Evolutionary conservation across 2,888 invertebrate genomes (phyloP).

Genomic region (Camptogramma bilineatum): DNA sequence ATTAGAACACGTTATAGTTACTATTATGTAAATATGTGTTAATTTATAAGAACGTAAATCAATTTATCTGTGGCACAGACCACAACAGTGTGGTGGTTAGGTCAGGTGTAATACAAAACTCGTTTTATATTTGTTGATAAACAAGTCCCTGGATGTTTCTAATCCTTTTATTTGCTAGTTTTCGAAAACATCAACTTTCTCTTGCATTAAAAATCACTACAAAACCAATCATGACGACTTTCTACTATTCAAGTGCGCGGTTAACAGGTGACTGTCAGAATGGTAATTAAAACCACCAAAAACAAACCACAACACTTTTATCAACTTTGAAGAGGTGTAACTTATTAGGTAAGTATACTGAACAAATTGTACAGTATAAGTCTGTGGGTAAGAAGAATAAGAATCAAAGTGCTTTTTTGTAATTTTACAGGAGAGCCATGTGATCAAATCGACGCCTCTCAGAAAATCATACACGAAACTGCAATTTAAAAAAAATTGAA

Average conservation of each 20-base stretch:
- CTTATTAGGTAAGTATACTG: neutral
- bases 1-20: too few relatives aligned
- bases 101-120: neutral
- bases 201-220: neutral
- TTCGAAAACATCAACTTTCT: neutral
- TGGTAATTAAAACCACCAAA: neutral
- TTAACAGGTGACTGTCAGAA: neutral
- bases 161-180: conserved; percentile 10
- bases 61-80: neutral
- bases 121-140: neutral
- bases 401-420: too few relatives aligned
- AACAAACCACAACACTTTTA: neutral
- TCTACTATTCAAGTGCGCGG: neutral
- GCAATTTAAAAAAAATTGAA: too few relatives aligned
- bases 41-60: too few relatives aligned
- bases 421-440: too few relatives aligned
- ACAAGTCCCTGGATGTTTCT: neutral
- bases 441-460: too few relatives aligned
- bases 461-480: too few relatives aligned
- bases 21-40: too few relatives aligned
- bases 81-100: neutral
- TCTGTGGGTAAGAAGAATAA: too few relatives aligned
- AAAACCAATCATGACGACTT: neutral
- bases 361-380: neutral
- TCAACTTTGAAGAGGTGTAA: neutral